Base-by-base conservation (phyloP, 2,797 vertebrate species). In the Ptychadena robeensis region DNA sequence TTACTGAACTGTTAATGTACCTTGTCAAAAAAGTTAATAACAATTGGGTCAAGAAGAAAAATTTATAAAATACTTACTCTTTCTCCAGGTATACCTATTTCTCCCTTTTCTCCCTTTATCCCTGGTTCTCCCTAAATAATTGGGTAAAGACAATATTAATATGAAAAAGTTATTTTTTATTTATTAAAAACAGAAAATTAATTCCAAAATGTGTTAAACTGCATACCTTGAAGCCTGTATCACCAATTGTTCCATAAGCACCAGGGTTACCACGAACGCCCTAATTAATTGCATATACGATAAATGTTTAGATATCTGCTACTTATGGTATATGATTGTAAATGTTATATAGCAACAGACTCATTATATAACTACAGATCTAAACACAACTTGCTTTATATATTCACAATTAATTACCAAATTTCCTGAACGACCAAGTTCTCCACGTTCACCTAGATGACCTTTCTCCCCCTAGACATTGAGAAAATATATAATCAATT, bases 101-200 rank as follows among this genome's bases (percentile, higher is more conserved):
- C 89, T 88, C 90, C 90, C 86, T 94, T 94, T 80, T 95, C 91
- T 76, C 91, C 91, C 91, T 93, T 92, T 87, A 93, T 90, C 86
- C 90, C 90, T 15, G 82, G 4, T 79, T 92, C 86, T 15, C 90
- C 95, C 92, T 95, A 83, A 78, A 79, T n/a, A 87, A 27, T 9
- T 69, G 40, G 12, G 53, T 5, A 70, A 31, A 38, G 15, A 25
- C 18, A 78, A 71, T 11, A 8, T 7, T 44, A 0, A 53, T 53
- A 0, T 1, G 22, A 53, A 22, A 15, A 53, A 0, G 22, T 15
- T 48, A 15, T 4, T 4, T 2, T 53, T 53, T 53, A 22, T 22
- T 7, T 15, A 53, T 22, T 53, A 53, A 22, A 53, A 53, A 53
- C 18, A 44, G 14, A 53, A 53, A 22, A 53, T 22, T 22, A 22